Evolutionary conservation across 2,113 vertebrate genomes (phyloP).

Genomic region (Falco punctatus): DNA sequence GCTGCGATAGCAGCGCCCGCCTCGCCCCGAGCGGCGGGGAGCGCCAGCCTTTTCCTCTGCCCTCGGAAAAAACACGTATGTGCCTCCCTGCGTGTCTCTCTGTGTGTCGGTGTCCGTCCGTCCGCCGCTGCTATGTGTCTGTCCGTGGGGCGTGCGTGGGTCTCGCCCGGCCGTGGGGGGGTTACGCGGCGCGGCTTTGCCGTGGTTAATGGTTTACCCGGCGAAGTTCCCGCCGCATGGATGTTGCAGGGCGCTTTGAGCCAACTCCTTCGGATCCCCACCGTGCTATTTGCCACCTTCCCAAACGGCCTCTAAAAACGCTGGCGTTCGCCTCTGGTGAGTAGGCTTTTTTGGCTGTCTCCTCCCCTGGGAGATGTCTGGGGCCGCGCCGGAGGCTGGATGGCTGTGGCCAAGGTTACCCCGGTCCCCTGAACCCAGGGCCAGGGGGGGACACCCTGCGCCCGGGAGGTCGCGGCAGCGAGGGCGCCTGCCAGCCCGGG

Average conservation of each 20-base stretch:
- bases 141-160: background rate
- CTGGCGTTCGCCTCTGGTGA: background rate
- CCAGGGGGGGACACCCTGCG: background rate
- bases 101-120: background rate
- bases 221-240: slow-evolving; percentile 18
- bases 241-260: background rate
- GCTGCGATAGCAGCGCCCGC: background rate
- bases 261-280: background rate
- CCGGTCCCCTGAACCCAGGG: background rate
- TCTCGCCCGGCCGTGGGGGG: background rate
- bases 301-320: background rate
- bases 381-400: background rate
- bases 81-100: rapidly evolving
- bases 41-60: background rate
- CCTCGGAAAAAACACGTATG: background rate
- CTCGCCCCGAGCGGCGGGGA: background rate
- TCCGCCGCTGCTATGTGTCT: background rate
- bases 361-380: background rate
- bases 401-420: background rate
- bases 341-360: background rate
- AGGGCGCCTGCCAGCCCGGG: background rate
- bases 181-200: background rate
- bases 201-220: slow-evolving; percentile 57
- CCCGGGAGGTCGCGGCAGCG: background rate
- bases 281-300: background rate